phyloP scores from a whole-genome alignment of 2,797 vertebrate species.

The Falco naumanni region DNA sequence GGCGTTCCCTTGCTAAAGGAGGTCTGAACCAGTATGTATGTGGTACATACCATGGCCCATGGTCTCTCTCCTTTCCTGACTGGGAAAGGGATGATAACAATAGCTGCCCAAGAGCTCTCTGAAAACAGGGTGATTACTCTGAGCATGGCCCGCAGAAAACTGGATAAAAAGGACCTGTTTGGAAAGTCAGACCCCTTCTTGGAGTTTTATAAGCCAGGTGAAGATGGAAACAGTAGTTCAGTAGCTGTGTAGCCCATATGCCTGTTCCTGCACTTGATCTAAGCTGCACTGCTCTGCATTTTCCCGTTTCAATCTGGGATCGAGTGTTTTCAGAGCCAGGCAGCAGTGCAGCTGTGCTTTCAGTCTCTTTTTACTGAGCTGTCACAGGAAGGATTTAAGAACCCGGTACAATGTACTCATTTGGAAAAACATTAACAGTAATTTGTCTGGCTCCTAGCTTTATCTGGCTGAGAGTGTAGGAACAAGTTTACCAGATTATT shows the following conservation, averaged over 20 bases:
- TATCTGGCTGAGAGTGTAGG: not conserved
- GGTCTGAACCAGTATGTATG: accelerated
- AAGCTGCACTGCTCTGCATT: not conserved
- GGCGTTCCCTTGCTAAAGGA: not conserved
- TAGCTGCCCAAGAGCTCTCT: too few relatives aligned
- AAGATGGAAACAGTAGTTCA: not conserved
- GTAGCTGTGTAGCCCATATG: not conserved
- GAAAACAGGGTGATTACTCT: too few relatives aligned
- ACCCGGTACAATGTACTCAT: not conserved
- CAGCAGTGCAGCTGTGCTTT: not conserved
- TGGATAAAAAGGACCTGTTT: too few relatives aligned
- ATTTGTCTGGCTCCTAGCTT: not conserved
- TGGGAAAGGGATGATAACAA: too few relatives aligned
- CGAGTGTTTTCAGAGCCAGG: not conserved
- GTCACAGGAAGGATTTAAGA: not conserved
- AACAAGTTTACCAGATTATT: not conserved
- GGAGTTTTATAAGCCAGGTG: too few relatives aligned
- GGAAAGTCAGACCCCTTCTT: too few relatives aligned
- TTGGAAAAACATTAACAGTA: not conserved
- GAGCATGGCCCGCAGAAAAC: too few relatives aligned
- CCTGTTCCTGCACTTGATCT: not conserved
- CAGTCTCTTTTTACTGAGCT: not conserved
- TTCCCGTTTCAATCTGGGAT: not conserved
- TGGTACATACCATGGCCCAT: too few relatives aligned
- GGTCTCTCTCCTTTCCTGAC: not conserved